Percentiles rank a stretch among this genome's conserved stretches.
These are phyloP conservation scores for Rhinolophus sinicus DNA, from an alignment of 2,113 vertebrate species.

Conservation along the genomic window DNA sequence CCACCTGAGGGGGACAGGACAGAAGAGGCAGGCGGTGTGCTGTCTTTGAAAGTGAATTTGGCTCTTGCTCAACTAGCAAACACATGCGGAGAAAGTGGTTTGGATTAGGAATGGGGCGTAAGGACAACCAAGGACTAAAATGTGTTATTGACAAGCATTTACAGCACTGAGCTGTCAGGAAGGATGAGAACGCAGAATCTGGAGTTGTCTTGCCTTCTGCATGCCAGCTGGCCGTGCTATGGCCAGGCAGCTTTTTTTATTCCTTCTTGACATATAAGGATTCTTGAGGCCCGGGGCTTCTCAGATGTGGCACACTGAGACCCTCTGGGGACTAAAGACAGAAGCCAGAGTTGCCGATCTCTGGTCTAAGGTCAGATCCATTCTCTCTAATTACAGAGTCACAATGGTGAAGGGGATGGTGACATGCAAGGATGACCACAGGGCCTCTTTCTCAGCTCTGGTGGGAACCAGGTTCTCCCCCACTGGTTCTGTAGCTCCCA, in stretches of 20 bases:
- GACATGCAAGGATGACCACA: conserved; percentile 12
- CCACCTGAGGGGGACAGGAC: not conserved
- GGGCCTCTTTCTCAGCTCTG: not conserved
- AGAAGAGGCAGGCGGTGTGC: not conserved
- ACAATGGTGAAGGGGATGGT: not conserved
- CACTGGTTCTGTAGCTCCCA: conserved; percentile 50
- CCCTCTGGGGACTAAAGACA: not conserved
- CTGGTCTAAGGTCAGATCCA: not conserved
- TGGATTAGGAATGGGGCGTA: not conserved
- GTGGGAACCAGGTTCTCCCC: conserved; percentile 61
- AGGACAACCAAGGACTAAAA: not conserved
- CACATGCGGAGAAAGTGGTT: not conserved
- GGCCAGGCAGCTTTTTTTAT: not conserved
- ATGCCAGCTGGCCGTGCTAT: not conserved
- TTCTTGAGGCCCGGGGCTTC: not conserved
- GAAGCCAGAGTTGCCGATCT: conserved; percentile 11
- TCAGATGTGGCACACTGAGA: not conserved
- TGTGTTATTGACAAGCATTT: not conserved
- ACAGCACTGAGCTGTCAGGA: not conserved
- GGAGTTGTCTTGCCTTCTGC: not conserved
- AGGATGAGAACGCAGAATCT: not conserved
- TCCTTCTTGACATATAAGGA: not conserved
- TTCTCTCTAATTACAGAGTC: conserved; percentile 54
- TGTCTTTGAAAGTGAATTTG: not conserved
- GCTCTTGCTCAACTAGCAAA: not conserved